Evolutionary conservation across 2,113 vertebrate genomes (phyloP), one percentile per base, ranked within the genome.

Genomic region (Coracopsis vasa): DNA sequence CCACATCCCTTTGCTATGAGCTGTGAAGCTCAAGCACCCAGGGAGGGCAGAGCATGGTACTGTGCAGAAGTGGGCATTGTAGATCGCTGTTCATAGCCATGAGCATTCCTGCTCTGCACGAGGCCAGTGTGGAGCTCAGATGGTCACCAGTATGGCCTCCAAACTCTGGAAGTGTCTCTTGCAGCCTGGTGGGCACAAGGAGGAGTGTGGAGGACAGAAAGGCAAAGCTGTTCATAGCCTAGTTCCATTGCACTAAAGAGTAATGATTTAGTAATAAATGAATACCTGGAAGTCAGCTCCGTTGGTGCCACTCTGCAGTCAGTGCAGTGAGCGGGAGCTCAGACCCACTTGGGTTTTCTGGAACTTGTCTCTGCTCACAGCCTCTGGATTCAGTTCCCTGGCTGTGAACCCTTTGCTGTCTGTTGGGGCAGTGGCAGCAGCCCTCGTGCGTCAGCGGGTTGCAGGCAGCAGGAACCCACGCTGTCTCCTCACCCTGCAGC

Each of bases 1-100:
- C 8, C 20, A 1, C 9, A 31, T 61, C 27, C 78, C 24, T 70
- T 47, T 65, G 50, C 80, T 37, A 5, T 0, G 7, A 47, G 56
- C 44, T 17, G 31, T 16, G 37, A 9, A 18, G 48, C 44, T 51
- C 39, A 21, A 41, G 56, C 60, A 21, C 15, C 37, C 6, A 0
- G 60, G 33, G 24, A 47, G 18, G 45, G 50, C 70, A 78, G 44
- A 72, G 44, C 14, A 8, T 0, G 2, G 11, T 7, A 2, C 51
- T 17, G 31, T 1, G 3, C 58, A 44, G 44, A 71, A 45, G 5
- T 6, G 21, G 28, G 39, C 23, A 24, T 5, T 5, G 4, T 11
- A 58, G n/a, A 24, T 45, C 23, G 0, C 0, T 2, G 0, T 28
- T 33, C 35, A 1, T 13, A n/a, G 39, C 58, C 23, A 1, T 4